A percentile compares a stretch with the other conserved stretches of the same genome.
Evolutionary conservation across 1,140 invertebrate genomes (phyloP).

Genomic region (Dendrolimus kikuchii): DNA sequence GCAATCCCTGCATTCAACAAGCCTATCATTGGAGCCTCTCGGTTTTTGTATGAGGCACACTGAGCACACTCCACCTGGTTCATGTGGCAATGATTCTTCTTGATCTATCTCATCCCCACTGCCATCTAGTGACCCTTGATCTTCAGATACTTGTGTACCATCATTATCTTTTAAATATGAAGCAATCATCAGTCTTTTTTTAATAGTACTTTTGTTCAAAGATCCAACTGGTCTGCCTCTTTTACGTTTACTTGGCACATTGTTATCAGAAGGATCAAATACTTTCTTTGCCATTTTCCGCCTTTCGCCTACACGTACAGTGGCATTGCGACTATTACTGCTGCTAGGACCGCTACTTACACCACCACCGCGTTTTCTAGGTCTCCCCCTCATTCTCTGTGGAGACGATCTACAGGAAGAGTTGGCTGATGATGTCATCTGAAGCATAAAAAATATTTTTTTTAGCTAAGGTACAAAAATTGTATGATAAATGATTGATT

Average conservation of each 20-base stretch:
- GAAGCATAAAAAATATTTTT: constrained; percentile 16
- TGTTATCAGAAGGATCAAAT: constrained; percentile 85
- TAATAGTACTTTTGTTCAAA: constrained; percentile 73
- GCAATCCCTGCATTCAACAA: constrained; percentile 85
- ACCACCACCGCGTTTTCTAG: constrained; percentile 46
- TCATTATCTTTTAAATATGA: constrained; percentile 35
- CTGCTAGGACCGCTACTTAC: constrained; percentile 50
- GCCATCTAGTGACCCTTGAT: constrained; percentile 64
- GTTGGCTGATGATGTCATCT: constrained; percentile 68
- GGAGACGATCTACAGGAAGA: constrained; percentile 67
- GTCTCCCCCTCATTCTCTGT: constrained; percentile 54
- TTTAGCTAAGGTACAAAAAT: neutral
- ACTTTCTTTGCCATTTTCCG: constrained; percentile 80
- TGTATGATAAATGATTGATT: neutral
- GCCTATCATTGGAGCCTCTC: constrained; percentile 75
- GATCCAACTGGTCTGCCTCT: constrained; percentile 76
- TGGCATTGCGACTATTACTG: constrained; percentile 45
- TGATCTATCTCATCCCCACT: constrained; percentile 60
- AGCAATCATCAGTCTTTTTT: constrained; percentile 56
- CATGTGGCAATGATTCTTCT: constrained; percentile 42
- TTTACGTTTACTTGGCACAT: constrained; percentile 77
- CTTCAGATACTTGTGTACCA: constrained; percentile 45
- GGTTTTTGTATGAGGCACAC: constrained; percentile 73
- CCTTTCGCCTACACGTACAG: constrained; percentile 60
- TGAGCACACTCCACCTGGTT: constrained; percentile 72